A percentile compares a stretch with the other conserved stretches of the same genome.
phyloP scores from a whole-genome alignment of 30 jellyfish, hydroid and myxozoan species.

The Hydra vulgaris region DNA sequence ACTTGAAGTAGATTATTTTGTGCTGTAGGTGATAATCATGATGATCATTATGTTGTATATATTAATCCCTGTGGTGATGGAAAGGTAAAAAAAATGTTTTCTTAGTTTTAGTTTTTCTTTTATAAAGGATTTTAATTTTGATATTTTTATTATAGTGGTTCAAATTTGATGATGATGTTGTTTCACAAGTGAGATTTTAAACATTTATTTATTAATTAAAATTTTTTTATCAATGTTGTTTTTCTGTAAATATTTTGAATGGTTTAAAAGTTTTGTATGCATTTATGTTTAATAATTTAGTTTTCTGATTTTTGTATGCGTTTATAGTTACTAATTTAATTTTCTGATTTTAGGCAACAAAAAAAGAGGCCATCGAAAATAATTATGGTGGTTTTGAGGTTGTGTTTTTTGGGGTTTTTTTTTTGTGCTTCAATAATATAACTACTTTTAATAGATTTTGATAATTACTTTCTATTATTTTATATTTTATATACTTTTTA shows the following conservation, averaged over 20 bases:
- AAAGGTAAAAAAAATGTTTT: conserved; percentile 62
- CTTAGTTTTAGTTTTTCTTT: too few relatives aligned
- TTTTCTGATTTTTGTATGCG: too few relatives aligned
- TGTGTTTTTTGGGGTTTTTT: not conserved
- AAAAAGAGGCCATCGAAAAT: conserved; percentile 83
- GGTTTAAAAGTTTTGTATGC: not conserved
- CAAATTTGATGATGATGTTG: conserved; percentile 98
- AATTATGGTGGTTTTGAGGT: conserved; percentile 93
- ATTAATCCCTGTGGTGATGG: conserved; percentile 95
- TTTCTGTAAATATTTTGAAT: too few relatives aligned
- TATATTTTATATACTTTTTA: too few relatives aligned
- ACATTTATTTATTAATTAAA: not conserved
- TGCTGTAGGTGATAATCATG: conserved; percentile 86
- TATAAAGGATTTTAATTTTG: too few relatives aligned
- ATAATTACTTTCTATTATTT: not conserved
- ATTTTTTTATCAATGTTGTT: too few relatives aligned
- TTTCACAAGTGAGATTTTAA: conserved; percentile 50
- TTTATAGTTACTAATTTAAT: not conserved
- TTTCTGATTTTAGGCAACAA: conserved; percentile 53
- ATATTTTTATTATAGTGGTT: conserved; percentile 50
- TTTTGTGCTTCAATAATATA: not conserved
- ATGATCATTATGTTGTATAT: conserved; percentile 98
- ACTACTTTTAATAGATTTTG: not conserved
- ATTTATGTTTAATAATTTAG: too few relatives aligned
- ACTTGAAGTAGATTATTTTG: not conserved